A percentile compares a stretch with the other conserved stretches of the same genome.
These are phyloP conservation scores for Alcedo quadribrachys DNA, from an alignment of 2,797 vertebrate genomes.

Conservation along the genomic window DNA sequence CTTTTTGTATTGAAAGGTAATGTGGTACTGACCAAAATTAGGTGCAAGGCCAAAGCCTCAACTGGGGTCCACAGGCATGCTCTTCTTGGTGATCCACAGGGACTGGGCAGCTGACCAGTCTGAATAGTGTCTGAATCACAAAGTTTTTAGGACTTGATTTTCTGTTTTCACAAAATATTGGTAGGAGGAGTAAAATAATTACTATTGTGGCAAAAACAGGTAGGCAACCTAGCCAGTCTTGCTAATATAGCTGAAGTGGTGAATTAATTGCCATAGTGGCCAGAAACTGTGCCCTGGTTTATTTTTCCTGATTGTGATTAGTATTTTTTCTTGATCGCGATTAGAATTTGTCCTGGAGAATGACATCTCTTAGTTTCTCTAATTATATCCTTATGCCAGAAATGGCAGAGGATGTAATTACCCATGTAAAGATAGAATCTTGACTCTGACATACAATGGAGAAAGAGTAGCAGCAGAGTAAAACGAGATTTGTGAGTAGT, in stretches of 20 bases:
- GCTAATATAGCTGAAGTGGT: neutral
- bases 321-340: neutral
- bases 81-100: neutral
- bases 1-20: neutral
- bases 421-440: neutral
- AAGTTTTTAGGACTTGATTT: neutral
- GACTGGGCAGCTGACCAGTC: neutral
- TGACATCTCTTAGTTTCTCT: neutral
- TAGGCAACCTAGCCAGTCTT: neutral
- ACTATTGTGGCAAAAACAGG: neutral
- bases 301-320: neutral
- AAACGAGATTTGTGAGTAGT: neutral
- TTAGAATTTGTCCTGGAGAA: conserved; percentile 24
- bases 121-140: neutral
- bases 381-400: neutral
- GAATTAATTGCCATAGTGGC: neutral
- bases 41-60: neutral
- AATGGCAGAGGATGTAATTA: neutral
- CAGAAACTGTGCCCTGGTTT: neutral
- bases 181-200: neutral
- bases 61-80: neutral
- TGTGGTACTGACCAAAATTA: neutral
- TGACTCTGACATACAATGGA: neutral
- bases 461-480: conserved; percentile 2
- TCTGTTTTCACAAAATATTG: neutral